Conservation (phyloP, 2,888 invertebrate genomes). For the Druceiella hillmani region DNA sequence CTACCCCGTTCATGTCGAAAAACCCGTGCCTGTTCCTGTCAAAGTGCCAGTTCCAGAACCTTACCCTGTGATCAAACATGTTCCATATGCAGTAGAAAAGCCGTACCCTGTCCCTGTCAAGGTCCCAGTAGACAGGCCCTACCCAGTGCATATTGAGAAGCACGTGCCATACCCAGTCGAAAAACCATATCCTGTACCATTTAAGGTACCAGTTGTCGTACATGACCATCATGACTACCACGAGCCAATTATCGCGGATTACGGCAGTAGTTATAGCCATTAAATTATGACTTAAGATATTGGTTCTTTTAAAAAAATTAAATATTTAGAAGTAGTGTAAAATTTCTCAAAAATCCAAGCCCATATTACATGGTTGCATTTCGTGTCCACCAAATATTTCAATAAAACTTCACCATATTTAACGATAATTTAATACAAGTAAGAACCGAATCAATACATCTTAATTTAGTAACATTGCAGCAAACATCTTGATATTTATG, state of each 20-base stretch:
- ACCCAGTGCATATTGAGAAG: conserved; percentile 52
- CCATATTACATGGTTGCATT: too few species aligned
- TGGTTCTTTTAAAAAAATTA: too few species aligned
- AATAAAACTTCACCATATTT: too few species aligned
- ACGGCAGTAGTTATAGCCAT: conserved; percentile 26
- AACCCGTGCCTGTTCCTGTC: conserved; percentile 48
- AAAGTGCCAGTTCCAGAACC: conserved; percentile 54
- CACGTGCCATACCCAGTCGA: conserved; percentile 47
- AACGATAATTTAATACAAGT: too few species aligned
- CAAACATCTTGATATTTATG: too few species aligned
- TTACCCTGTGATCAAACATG: conserved; percentile 62
- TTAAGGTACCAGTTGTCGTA: conserved; percentile 45
- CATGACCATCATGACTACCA: conserved; percentile 30
- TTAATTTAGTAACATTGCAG: too few species aligned
- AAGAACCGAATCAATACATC: too few species aligned
- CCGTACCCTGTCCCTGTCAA: conserved; percentile 60
- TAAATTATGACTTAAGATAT: too few species aligned
- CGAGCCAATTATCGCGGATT: conserved; percentile 10
- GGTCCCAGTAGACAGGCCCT: conserved; percentile 61
- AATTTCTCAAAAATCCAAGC: too few species aligned
- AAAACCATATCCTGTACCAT: conserved; percentile 50
- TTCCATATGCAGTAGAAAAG: conserved; percentile 57
- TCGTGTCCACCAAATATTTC: too few species aligned
- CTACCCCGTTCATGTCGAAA: conserved; percentile 51
- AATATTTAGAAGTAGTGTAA: too few species aligned